Percentiles rank a stretch among this genome's conserved stretches.
Conservation (phyloP, 1,140 invertebrate species). For the Lucilia sericata region DNA sequence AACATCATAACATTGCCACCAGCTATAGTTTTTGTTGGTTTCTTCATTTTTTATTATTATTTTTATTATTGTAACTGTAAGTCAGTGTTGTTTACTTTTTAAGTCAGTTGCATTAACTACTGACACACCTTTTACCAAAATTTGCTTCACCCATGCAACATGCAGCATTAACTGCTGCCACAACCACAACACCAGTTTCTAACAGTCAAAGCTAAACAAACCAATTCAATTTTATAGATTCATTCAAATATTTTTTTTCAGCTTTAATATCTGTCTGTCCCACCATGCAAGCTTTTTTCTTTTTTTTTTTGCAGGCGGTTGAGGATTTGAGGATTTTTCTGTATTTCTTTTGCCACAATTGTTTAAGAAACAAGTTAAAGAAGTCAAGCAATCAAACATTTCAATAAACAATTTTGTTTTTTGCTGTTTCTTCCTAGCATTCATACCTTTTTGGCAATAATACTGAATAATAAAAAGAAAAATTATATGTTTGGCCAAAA, state of each 20-base stretch:
- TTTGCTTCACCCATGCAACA: slow-evolving; percentile 30
- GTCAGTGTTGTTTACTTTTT: slow-evolving; percentile 32
- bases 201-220: slow-evolving; percentile 17
- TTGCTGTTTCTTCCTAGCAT: neutral
- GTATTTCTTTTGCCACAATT: neutral
- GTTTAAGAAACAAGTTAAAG: slow-evolving; percentile 25
- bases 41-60: neutral
- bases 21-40: slow-evolving; percentile 19
- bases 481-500: slow-evolving; percentile 6
- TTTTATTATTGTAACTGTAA: slow-evolving; percentile 5
- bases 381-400: slow-evolving; percentile 41
- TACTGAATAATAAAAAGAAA: neutral
- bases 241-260: slow-evolving; percentile 26
- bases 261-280: neutral
- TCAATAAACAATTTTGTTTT: slow-evolving; percentile 34
- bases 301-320: neutral
- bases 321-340: neutral
- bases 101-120: slow-evolving; percentile 45
- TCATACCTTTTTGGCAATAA: too few relatives aligned
- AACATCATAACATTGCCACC: slow-evolving; percentile 14
- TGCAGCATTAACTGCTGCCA: neutral
- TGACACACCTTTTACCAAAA: slow-evolving; percentile 47
- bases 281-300: neutral
- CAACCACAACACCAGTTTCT: neutral
- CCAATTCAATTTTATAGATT: slow-evolving; percentile 38